A percentile compares a stretch with the other conserved stretches of the same genome.
Conservation (phyloP, 2,797 vertebrate species). For the Schizothorax lantsangensis region DNA sequence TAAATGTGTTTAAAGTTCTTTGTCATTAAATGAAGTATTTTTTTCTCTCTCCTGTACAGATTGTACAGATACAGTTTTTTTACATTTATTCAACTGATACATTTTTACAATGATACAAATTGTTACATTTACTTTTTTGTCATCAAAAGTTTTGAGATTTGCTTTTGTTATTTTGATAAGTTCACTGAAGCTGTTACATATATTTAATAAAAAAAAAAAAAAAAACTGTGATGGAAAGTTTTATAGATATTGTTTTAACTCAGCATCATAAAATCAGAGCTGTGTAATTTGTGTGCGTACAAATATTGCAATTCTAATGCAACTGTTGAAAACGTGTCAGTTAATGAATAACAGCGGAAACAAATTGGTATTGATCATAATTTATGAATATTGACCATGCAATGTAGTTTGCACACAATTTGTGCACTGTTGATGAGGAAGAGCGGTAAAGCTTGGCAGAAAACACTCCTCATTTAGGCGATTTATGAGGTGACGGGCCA, state of each 20-base stretch:
- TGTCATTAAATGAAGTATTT: background rate
- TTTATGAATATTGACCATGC: background rate
- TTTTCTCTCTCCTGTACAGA: background rate
- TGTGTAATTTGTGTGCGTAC: background rate
- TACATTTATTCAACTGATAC: no score
- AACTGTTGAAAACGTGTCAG: background rate
- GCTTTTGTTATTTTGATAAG: background rate
- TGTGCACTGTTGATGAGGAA: background rate
- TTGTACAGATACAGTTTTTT: no score
- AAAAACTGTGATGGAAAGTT: background rate
- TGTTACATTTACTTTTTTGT: no score
- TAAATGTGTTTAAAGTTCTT: background rate
- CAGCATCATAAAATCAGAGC: background rate
- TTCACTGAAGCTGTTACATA: background rate
- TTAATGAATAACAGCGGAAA: background rate
- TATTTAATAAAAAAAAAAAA: background rate
- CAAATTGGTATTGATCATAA: background rate
- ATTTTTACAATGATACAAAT: no score
- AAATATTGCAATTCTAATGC: background rate
- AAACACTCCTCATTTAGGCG: background rate
- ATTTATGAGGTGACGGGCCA: slow-evolving; percentile 14
- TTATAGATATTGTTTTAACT: background rate
- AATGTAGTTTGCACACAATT: background rate
- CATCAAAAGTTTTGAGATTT: background rate
- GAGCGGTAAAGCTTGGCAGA: background rate